Evolutionary conservation across 1,140 invertebrate genomes (phyloP), one percentile per base, ranked within the genome.

Genomic region (Thaumetopoea pityocampa): DNA sequence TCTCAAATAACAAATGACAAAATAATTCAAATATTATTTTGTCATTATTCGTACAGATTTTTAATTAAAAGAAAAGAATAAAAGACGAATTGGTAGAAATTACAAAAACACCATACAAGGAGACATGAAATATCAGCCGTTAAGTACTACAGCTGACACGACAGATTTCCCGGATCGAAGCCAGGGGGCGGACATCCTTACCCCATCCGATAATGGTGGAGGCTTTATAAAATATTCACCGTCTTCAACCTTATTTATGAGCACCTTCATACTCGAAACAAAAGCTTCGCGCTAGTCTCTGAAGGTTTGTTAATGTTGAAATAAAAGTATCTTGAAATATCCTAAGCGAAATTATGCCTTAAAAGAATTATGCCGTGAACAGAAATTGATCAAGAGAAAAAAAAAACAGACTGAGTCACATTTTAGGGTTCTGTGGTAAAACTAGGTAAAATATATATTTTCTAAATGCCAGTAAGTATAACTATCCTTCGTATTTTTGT

Each of bases 171-270:
- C 55, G 49, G 64, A 69, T 69, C 58, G 56, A 57, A 65, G 45
- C 51, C 27, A 35, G 35, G 27, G 29, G 23, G 38, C 42, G 65
- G 62, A 68, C 59, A 51, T 66, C 59, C 60, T 65, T 67, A 64
- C 69, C 67, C 64, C 45, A 70, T 62, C 57, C 65, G 56, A 76
- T 73, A 73, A 72, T 67, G 69, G 67, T 52, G 45, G 52, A 51
- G 59, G 52, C 64, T 70, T 61, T 59, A 71, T 76, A 68, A 76
- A 76, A 76, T 73, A 76, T 76, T 76, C 69, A 72, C 38, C 44
- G 54, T 38, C 51, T 54, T 45, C 66, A 61, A 69, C 59, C 62
- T 70, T 69, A 73, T 71, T 74, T 70, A 71, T 71, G 65, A 65
- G 63, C 42, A 44, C 58, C 46, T 67, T 59, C 53, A 61, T 66